phyloP scores from a whole-genome alignment of 2,888 invertebrate species.

The Eupithecia insigniata region DNA sequence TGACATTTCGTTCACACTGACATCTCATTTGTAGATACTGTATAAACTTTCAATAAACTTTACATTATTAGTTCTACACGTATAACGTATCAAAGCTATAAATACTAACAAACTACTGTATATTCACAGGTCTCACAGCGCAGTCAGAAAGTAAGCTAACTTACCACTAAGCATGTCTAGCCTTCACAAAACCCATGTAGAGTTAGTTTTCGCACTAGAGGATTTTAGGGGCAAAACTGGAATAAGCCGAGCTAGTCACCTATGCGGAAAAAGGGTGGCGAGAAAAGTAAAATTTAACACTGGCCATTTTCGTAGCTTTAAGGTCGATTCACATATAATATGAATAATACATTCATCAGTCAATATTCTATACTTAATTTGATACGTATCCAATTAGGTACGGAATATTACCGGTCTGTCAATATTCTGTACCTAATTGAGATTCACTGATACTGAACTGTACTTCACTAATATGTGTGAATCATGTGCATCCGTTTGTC shows the following conservation, averaged over 20 bases:
- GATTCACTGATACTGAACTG: too few relatives aligned
- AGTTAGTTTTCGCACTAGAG: not conserved
- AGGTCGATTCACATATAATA: too few relatives aligned
- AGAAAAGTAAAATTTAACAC: not conserved
- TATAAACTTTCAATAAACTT: not conserved
- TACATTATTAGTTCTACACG: too few relatives aligned
- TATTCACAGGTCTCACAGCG: constrained; percentile 82
- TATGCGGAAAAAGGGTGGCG: not conserved
- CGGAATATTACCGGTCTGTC: too few relatives aligned
- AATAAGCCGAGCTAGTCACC: not conserved
- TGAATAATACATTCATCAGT: too few relatives aligned
- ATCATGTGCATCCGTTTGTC: too few relatives aligned
- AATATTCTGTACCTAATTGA: too few relatives aligned
- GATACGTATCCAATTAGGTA: too few relatives aligned
- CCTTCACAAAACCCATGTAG: constrained; percentile 43
- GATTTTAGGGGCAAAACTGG: too few relatives aligned
- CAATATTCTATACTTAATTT: too few relatives aligned
- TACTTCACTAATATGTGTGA: too few relatives aligned
- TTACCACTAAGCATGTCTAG: constrained; percentile 70
- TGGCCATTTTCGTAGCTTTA: not conserved
- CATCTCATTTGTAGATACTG: constrained; percentile 31
- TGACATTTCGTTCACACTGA: not conserved
- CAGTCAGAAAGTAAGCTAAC: constrained; percentile 81
- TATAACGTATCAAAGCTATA: constrained; percentile 43
- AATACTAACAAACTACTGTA: constrained; percentile 74